Evolutionary conservation across 2,888 invertebrate genomes (phyloP).

Genomic region (Leucophenga montana): DNA sequence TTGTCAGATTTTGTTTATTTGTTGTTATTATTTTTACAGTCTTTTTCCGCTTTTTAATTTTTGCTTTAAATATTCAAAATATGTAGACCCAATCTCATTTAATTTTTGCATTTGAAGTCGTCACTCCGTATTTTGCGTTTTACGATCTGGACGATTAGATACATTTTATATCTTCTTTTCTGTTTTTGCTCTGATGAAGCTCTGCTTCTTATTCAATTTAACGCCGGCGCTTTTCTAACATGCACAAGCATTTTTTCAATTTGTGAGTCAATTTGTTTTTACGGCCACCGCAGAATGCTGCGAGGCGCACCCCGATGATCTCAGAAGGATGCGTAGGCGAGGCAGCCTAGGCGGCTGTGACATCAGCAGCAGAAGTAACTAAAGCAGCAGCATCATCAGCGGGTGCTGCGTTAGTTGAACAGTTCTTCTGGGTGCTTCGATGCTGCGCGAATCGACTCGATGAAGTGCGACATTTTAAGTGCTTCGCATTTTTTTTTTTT

Average conservation of each 20-base stretch:
- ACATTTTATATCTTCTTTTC: no score
- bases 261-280: slow-evolving; percentile 67
- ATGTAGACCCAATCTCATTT: no score
- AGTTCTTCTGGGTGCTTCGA: slow-evolving; percentile 34
- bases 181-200: no score
- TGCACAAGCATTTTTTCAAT: slow-evolving; percentile 51
- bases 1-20: no score
- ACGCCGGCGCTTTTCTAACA: not conserved
- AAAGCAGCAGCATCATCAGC: slow-evolving; percentile 37
- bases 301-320: not conserved
- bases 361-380: slow-evolving; percentile 40
- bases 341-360: slow-evolving; percentile 42
- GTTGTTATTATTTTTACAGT: no score
- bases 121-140: no score
- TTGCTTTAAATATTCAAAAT: no score
- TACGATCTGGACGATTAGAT: no score
- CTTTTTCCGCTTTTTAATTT: no score
- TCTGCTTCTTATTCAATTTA: not conserved
- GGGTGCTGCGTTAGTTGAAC: not conserved
- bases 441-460: slow-evolving; percentile 37
- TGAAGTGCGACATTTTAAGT: slow-evolving; percentile 64
- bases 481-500: slow-evolving; percentile 27
- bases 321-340: slow-evolving; percentile 20
- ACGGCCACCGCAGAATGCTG: slow-evolving; percentile 47
- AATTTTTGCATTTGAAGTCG: no score